Evolutionary conservation across 2,888 invertebrate species (phyloP), one percentile per base, ranked within the genome.

Genomic region (Plebejus melissa): DNA sequence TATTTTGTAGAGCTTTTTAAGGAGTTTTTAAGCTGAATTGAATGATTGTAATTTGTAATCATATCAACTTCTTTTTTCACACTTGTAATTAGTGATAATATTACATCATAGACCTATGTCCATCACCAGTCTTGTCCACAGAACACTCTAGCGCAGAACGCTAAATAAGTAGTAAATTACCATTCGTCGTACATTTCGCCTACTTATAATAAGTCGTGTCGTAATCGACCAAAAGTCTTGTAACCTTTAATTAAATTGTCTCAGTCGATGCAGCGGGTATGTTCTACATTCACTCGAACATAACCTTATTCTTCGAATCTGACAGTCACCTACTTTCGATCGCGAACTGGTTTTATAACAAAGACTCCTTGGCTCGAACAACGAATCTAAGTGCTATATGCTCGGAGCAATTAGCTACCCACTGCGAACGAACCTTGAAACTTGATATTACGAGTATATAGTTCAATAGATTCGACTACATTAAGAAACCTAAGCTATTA

Each of bases 321-420:
- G 87, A 84, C 87, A 90, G 85, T 90, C 89, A 88, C 90, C 88
- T 86, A 91, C 90, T 90, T 90, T 87, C 88, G 86, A 88, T 87
- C 85, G 87, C 81, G 82, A 86, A 90, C 89, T 87, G 87, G 87
- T 84, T 87, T 79, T 78, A 57, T 38, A 82, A 90, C 89, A 90
- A 89, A 88, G 87, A 86, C 81, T 84, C 85, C 80, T 84, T 80
- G 82, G 83, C 87, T 79, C 82, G 80, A 70, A 54, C 75, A 70
- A 38, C 75, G 71, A 70, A 69, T 36, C 69, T 7, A 36, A 22
- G 50, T 69, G 36, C 41, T 75, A 50, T 72, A 72, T 54, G 54
- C 32, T 54, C 32, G 28, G 1, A 50, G 32, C 41, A 72, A 72
- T 72, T 72, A 72, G 50, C 72, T 72, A 50, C 72, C 50, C 50